phyloP scores from a whole-genome alignment of 30 jellyfish, hydroid and myxozoan genomes.

The Hydractinia symbiolongicarpus region DNA sequence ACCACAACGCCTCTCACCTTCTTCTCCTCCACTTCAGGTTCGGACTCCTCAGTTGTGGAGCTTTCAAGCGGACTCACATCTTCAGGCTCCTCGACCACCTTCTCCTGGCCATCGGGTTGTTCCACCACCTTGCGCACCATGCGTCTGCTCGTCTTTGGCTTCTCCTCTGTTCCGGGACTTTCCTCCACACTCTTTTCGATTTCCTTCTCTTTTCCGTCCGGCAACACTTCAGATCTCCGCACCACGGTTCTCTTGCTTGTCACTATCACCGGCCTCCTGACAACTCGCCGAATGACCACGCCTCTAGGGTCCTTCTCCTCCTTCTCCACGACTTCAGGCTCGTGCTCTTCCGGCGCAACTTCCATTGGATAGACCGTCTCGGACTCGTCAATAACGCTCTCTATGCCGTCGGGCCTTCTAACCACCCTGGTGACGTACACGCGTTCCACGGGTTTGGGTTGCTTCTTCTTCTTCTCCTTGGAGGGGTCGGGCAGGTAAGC shows the following conservation, averaged over 20 bases:
- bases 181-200: not conserved
- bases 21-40: conserved; percentile 45
- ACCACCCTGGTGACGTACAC: conserved; percentile 60
- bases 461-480: conserved; percentile 7
- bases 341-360: conserved; percentile 50
- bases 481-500: conserved; percentile 9
- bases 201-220: conserved; percentile 45
- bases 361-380: conserved; percentile 60
- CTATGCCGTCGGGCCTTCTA: conserved; percentile 60
- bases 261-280: conserved; percentile 33
- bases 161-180: conserved; percentile 23
- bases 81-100: conserved; percentile 60
- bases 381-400: conserved; percentile 52
- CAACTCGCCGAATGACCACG: conserved; percentile 22
- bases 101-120: conserved; percentile 48
- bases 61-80: conserved; percentile 49
- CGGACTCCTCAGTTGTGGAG: conserved; percentile 58
- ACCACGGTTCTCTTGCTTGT: conserved; percentile 24
- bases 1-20: conserved; percentile 39
- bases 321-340: conserved; percentile 32
- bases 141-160: conserved; percentile 28
- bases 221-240: conserved; percentile 21
- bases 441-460: conserved; percentile 54
- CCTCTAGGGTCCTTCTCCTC: conserved; percentile 37
- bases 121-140: conserved; percentile 31